These are phyloP conservation scores for Rhamnusium bicolor DNA, from an alignment of 2,888 invertebrate species.

Conservation along the genomic window DNA sequence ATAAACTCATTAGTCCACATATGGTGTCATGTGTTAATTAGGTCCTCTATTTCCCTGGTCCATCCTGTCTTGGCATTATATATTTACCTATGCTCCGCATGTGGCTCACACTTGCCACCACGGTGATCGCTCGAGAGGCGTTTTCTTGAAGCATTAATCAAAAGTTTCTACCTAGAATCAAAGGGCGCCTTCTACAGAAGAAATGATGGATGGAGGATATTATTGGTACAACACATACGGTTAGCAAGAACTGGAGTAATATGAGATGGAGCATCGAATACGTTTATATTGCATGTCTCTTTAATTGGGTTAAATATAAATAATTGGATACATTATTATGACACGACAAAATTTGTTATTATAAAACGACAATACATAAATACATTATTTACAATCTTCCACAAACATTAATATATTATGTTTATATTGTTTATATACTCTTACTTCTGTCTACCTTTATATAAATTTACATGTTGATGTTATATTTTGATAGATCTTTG, in stretches of 20 bases:
- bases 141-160: conserved; percentile 53
- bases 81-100: conserved; percentile 50
- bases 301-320: conserved; percentile 8
- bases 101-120: conserved; percentile 55
- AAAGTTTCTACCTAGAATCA: conserved; percentile 48
- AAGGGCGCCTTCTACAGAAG: conserved; percentile 51
- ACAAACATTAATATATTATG: too few relatives aligned
- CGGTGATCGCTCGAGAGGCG: conserved; percentile 48
- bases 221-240: conserved; percentile 49
- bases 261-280: conserved; percentile 30
- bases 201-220: conserved; percentile 48
- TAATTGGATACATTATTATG: neutral
- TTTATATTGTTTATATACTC: too few relatives aligned
- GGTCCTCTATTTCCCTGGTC: conserved; percentile 48
- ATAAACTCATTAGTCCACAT: conserved; percentile 62
- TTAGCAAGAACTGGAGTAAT: conserved; percentile 43
- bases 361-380: too few relatives aligned
- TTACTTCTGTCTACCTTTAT: too few relatives aligned
- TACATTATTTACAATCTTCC: too few relatives aligned
- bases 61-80: conserved; percentile 46
- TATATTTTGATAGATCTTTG: too few relatives aligned
- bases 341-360: neutral
- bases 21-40: conserved; percentile 63
- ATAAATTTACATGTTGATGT: too few relatives aligned
- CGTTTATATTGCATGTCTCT: neutral